phyloP scores from a whole-genome alignment of 2,888 invertebrate genomes.

The Homarus gammarus region DNA sequence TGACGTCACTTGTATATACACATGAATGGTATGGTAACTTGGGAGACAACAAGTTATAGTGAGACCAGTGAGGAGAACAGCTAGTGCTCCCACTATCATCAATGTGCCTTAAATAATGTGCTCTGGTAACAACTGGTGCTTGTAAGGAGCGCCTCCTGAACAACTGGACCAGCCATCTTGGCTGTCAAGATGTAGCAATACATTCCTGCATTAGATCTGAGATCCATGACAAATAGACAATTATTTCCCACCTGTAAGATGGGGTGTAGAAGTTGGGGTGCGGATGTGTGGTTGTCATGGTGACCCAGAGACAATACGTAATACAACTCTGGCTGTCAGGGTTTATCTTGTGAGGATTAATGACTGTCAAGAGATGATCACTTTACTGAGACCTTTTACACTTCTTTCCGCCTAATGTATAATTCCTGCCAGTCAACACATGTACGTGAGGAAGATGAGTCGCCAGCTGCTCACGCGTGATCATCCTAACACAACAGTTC shows the following conservation, averaged over 20 bases:
- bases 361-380: too few relatives aligned
- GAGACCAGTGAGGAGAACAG: neutral
- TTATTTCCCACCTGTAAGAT: neutral
- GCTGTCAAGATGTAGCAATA: neutral
- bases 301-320: too few relatives aligned
- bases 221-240: neutral
- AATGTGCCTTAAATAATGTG: neutral
- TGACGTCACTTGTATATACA: neutral
- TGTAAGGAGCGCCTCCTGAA: neutral
- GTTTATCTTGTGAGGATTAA: too few relatives aligned
- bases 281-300: too few relatives aligned
- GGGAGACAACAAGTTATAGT: neutral
- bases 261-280: too few relatives aligned
- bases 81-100: neutral
- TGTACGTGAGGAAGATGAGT: too few relatives aligned
- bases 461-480: too few relatives aligned
- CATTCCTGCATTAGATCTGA: neutral
- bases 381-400: too few relatives aligned
- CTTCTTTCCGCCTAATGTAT: too few relatives aligned
- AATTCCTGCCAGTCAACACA: too few relatives aligned
- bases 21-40: neutral
- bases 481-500: too few relatives aligned
- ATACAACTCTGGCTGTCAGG: too few relatives aligned
- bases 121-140: neutral
- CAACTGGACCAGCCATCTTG: neutral